phyloP scores from a whole-genome alignment of 2,888 invertebrate genomes.

The Hesperia comma region DNA sequence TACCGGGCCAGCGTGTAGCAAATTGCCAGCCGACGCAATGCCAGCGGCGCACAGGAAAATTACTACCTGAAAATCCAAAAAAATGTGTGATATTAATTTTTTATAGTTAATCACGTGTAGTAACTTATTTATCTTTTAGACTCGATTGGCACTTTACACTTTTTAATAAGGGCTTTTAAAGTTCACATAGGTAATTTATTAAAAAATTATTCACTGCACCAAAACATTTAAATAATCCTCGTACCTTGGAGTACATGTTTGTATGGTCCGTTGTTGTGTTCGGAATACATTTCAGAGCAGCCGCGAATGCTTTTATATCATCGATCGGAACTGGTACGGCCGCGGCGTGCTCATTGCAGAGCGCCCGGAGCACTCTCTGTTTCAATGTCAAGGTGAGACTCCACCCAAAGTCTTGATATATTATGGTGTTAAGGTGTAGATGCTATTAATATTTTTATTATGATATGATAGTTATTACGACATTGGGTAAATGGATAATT shows the following conservation, averaged over 20 bases:
- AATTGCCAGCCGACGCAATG: conserved; percentile 84
- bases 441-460: conserved; percentile 25
- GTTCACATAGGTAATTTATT: too few relatives aligned
- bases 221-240: conserved; percentile 6
- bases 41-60: conserved; percentile 84
- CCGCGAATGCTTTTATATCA: conserved; percentile 75
- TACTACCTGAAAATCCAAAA: conserved; percentile 65
- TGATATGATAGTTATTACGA: conserved; percentile 1
- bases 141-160: too few relatives aligned
- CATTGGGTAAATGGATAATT: conserved; percentile 5
- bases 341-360: conserved; percentile 42
- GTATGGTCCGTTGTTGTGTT: conserved; percentile 64
- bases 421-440: conserved; percentile 17
- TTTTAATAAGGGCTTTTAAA: too few relatives aligned
- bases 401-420: conserved; percentile 31
- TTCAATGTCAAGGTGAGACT: conserved; percentile 73
- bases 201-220: conserved; percentile 20
- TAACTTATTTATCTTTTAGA: too few relatives aligned
- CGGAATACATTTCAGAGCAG: conserved; percentile 71
- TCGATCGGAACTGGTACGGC: conserved; percentile 64
- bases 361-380: conserved; percentile 61
- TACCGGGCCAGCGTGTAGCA: conserved; percentile 71
- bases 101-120: too few relatives aligned
- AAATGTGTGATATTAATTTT: too few relatives aligned
- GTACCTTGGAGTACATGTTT: conserved; percentile 80